These are phyloP conservation scores for Pyrocephalus nanus DNA, from an alignment of 2,797 vertebrate genomes.

Conservation along the genomic window DNA sequence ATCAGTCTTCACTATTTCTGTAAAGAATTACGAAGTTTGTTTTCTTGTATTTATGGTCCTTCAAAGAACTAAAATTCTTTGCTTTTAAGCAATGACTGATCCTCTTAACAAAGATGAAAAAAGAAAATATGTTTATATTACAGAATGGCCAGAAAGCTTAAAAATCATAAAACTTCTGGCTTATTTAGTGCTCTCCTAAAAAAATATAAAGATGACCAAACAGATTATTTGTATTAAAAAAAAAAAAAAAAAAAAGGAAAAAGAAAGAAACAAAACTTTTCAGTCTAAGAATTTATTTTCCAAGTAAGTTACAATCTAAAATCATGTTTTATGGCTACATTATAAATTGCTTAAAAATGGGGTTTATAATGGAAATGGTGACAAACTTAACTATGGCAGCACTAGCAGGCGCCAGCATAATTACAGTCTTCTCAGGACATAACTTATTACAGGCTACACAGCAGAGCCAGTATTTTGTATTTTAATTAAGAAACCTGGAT, in stretches of 20 bases:
- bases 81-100: background rate
- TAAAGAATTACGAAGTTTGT: background rate
- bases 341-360: conserved; percentile 65
- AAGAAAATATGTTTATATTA: background rate
- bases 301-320: conserved; percentile 62
- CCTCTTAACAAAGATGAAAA: background rate
- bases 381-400: conserved; percentile 70
- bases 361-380: conserved; percentile 70
- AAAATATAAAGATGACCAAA: conserved; percentile 25
- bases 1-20: background rate
- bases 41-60: background rate
- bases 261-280: background rate
- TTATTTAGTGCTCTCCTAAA: conserved; percentile 13
- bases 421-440: conserved; percentile 73
- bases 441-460: conserved; percentile 71
- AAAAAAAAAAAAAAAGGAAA: background rate
- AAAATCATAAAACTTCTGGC: conserved; percentile 11
- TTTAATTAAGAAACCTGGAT: conserved; percentile 82
- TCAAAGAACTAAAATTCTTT: background rate
- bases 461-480: conserved; percentile 74
- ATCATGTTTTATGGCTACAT: conserved; percentile 51
- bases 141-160: conserved; percentile 5
- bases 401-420: conserved; percentile 73
- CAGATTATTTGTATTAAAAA: background rate
- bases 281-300: conserved; percentile 23